Percentiles rank a stretch among this genome's conserved stretches.
These are phyloP conservation scores for Nymphalis polychloros DNA, from an alignment of 2,888 invertebrate genomes.

Conservation along the genomic window DNA sequence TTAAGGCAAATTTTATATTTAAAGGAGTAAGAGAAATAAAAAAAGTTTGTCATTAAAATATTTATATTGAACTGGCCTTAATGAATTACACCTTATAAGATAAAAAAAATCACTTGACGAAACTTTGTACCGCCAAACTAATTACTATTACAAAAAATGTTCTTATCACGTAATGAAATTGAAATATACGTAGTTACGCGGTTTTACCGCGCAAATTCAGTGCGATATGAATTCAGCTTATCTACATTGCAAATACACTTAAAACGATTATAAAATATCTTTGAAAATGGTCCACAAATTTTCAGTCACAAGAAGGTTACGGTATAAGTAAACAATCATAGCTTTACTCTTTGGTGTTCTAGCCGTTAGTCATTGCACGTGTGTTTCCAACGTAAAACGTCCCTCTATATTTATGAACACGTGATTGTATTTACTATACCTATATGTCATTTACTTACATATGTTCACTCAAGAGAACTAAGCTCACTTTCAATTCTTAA, in stretches of 20 bases:
- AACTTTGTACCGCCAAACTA: constrained; percentile 43
- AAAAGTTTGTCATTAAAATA: constrained; percentile 48
- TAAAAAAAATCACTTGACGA: constrained; percentile 52
- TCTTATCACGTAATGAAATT: constrained; percentile 11
- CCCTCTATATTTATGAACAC: constrained; percentile 24
- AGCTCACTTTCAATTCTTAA: constrained; percentile 12
- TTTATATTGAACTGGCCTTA: constrained; percentile 72
- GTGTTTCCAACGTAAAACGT: constrained; percentile 45
- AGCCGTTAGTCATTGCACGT: constrained; percentile 66
- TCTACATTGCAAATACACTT: constrained; percentile 29
- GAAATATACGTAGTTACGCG: constrained; percentile 40
- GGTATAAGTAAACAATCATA: constrained; percentile 51
- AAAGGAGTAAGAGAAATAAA: constrained; percentile 12
- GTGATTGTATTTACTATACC: constrained; percentile 36
- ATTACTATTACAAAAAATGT: constrained; percentile 21
- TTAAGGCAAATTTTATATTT: too few species aligned
- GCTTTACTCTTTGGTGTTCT: constrained; percentile 77
- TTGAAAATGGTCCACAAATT: constrained; percentile 47
- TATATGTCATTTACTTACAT: constrained; percentile 19
- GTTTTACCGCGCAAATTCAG: constrained; percentile 55
- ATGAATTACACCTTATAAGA: constrained; percentile 66
- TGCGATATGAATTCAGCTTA: constrained; percentile 30
- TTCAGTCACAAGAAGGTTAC: constrained; percentile 51
- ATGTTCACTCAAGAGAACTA: constrained; percentile 11
- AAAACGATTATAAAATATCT: constrained; percentile 33